phyloP scores from a whole-genome alignment of 2,888 invertebrate species.

The Conus canariensis region DNA sequence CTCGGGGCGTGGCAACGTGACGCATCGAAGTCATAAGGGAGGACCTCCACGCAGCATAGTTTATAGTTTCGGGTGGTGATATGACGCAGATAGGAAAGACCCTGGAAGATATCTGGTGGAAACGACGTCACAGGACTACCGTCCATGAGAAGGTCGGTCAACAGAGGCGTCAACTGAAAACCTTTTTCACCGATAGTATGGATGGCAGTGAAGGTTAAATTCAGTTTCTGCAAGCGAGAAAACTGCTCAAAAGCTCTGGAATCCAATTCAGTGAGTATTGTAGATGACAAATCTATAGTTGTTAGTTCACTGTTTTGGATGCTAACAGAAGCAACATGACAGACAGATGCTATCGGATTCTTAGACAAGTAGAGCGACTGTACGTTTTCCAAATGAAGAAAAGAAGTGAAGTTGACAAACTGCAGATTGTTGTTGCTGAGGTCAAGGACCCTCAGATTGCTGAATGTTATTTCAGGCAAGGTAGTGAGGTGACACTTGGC shows the following conservation, averaged over 20 bases:
- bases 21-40: neutral
- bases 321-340: neutral
- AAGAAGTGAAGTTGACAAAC: neutral
- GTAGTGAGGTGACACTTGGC: neutral
- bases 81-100: neutral
- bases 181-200: neutral
- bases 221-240: neutral
- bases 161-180: neutral
- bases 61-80: neutral
- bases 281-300: neutral
- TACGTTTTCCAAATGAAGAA: neutral
- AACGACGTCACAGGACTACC: neutral
- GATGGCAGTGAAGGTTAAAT: neutral
- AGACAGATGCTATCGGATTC: neutral
- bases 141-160: neutral
- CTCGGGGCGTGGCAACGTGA: neutral
- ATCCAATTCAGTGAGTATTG: neutral
- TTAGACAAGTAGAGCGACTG: neutral
- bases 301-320: neutral
- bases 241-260: neutral
- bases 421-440: neutral
- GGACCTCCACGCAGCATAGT: neutral
- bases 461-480: neutral
- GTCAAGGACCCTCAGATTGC: conserved; percentile 3
- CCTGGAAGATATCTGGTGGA: neutral